These are phyloP conservation scores for Dendrocincla fuliginosa DNA, from an alignment of 2,797 vertebrate species.

Conservation along the genomic window DNA sequence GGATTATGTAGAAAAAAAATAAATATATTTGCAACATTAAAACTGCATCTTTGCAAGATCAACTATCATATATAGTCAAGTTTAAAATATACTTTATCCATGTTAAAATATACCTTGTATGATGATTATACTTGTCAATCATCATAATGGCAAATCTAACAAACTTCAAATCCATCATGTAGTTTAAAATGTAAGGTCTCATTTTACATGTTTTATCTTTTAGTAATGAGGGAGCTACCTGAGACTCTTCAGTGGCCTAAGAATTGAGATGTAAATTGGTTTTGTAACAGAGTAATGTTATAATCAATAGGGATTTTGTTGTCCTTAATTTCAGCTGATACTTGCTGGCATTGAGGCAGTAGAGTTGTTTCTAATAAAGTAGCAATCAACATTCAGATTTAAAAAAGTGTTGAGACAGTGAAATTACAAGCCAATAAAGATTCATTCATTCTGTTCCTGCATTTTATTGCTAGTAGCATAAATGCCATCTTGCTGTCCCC, in stretches of 20 bases:
- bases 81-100: neutral
- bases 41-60: neutral
- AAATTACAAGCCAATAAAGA: neutral
- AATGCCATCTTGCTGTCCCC: neutral
- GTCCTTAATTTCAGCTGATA: slow-evolving; percentile 27
- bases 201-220: neutral
- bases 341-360: neutral
- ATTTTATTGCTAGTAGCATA: neutral
- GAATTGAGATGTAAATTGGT: neutral
- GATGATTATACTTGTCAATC: neutral
- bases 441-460: neutral
- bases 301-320: slow-evolving; percentile 61
- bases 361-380: neutral
- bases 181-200: slow-evolving; percentile 31
- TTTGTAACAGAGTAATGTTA: slow-evolving; percentile 11
- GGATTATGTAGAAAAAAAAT: neutral
- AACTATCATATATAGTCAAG: neutral
- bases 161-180: neutral
- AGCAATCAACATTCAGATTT: neutral
- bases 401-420: neutral
- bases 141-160: neutral
- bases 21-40: neutral
- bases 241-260: neutral
- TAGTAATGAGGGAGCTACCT: neutral
- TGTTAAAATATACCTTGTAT: neutral